Evolutionary conservation across 2,888 invertebrate species (phyloP), one percentile per base, ranked within the genome.

Genomic region (Hydrotaea diabolus): DNA sequence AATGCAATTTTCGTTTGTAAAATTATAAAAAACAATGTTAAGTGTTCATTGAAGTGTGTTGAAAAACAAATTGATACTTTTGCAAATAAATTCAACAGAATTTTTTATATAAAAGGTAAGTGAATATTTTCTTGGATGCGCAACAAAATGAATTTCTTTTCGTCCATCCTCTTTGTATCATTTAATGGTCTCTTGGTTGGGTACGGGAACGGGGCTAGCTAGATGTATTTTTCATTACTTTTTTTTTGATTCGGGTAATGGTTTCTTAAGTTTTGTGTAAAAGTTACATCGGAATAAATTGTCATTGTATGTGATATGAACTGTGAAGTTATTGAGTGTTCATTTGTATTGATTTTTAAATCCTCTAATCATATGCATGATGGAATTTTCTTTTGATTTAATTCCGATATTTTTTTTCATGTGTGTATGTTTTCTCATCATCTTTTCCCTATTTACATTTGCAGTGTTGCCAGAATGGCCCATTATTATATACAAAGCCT

Each of bases 401-500:
- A 57, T 74, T 19, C 23, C 21, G 11, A 69, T 46, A n/a, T n/a
- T n/a, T n/a, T 69, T 19, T 66, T 66, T 46, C 39, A 21, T 46
- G 17, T 82, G 39, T 74, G 71, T 53, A 57, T 59, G 57, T 62
- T 72, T 75, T 77, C 39, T 73, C 21, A 66, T 64, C 43, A 39
- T n/a, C 69, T 62, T 66, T 55, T 69, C 43, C 55, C 49, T 39
- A 74, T 79, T 79, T 82, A 69, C 69, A 77, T 74, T 77, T 85
- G n/a, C 73, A 85, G 85, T 77, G 85, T 80, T 85, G 85, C 85
- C 85, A 85, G 76, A 83, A 95, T 95, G 95, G 95, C 95, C 92
- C 95, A 95, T 92, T 95, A 94, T 93, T 95, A 94, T 91, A 94
- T 95, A 90, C 94, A 94, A 91, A 87, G 89, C 64, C 87, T 90